Evolutionary conservation across 2,888 invertebrate genomes (phyloP), one percentile per base, ranked within the genome.

Genomic region (Keiferia lycopersicella): DNA sequence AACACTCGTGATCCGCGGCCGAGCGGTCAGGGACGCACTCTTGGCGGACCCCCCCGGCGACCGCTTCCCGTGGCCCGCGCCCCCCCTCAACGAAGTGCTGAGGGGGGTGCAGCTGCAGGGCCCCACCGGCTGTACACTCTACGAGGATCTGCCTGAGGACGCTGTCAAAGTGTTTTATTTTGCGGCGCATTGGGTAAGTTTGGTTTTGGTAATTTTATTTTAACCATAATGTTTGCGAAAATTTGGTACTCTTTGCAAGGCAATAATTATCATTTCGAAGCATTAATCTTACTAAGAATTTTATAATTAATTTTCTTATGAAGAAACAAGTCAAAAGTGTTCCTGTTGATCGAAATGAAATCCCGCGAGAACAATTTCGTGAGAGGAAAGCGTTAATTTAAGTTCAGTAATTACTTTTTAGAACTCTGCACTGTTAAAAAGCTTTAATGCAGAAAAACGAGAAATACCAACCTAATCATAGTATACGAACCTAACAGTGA

Each of bases 151-250:
- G 20, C 93, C 94, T 0, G 92, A 91, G 72, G 94, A 93, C 71
- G 83, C 86, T 0, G 93, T 96, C 63, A 94, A 95, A 75, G 96
- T 96, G 50, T 94, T 97, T 74, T 97, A 97, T 81, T 97, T 97
- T 83, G 96, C 96, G 65, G 97, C 97, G 20, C 95, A 97, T 82
- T 97, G 97, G 97, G 97, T 97, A 86, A 92, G 93, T 83, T 22
- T 20, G 30, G 4, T 14, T 22, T 22, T 8, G 22, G n/a, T 50
- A 22, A 50, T 50, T 20, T 53, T 53, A 53, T 53, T 20, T 26
- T 6, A 26, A 26, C 2, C 3, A 26, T 26, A 26, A 26, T 4
- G 6, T 26, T 26, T 8, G 30, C 3, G 2, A 6, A 30, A 30
- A 30, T 30, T 30, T 4, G 6, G 30, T 30, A 30, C 30, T 30